These are phyloP conservation scores for Aphodius sticticus DNA, from an alignment of 2,888 invertebrate species.

Conservation along the genomic window DNA sequence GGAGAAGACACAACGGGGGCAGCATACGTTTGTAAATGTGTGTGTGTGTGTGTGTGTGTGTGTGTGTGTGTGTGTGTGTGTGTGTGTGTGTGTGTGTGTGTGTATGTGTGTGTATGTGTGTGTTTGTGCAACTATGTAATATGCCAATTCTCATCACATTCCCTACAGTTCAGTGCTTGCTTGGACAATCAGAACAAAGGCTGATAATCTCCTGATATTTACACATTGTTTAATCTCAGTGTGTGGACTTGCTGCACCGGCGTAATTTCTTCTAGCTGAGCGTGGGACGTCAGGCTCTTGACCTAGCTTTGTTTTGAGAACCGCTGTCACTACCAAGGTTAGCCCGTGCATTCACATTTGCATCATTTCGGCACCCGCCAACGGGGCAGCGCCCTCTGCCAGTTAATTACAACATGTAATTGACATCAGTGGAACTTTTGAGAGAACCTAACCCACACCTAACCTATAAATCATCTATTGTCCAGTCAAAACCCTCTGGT, in stretches of 20 bases:
- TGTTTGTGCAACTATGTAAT: slow-evolving; percentile 29
- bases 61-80: background rate
- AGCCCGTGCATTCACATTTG: slow-evolving; percentile 27
- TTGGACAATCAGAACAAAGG: background rate
- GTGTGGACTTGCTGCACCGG: background rate
- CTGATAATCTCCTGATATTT: background rate
- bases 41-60: background rate
- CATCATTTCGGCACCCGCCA: background rate
- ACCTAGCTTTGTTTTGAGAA: slow-evolving; percentile 55
- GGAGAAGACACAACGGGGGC: slow-evolving; percentile 24
- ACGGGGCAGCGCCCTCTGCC: background rate
- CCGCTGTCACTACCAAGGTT: slow-evolving; percentile 52
- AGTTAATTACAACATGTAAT: background rate
- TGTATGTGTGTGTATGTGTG: background rate
- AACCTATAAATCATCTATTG: background rate
- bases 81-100: background rate
- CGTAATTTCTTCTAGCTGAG: slow-evolving; percentile 4
- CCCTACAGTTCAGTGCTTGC: slow-evolving; percentile 47
- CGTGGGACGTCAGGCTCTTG: slow-evolving; percentile 51
- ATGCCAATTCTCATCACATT: slow-evolving; percentile 45
- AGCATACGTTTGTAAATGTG: background rate
- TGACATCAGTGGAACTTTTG: background rate
- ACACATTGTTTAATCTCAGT: background rate
- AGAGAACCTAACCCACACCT: background rate
- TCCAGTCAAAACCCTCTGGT: background rate